Evolutionary conservation across 2,888 invertebrate species (phyloP), one percentile per base, ranked within the genome.

Genomic region (Cerceris ruficornis): DNA sequence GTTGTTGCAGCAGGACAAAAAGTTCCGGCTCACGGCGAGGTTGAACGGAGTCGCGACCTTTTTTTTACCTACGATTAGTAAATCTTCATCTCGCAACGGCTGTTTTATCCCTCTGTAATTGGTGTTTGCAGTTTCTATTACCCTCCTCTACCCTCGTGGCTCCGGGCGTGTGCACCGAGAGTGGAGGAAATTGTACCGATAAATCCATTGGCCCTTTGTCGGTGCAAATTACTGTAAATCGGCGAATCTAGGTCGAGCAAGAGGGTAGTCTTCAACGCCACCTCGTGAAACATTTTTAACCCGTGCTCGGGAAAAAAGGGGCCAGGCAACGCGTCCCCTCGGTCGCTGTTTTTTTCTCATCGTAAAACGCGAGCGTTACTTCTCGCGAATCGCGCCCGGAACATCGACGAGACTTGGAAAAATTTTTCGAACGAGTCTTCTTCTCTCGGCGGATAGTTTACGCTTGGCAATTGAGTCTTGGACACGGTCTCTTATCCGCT

Each of bases 161-260:
- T 55, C 1, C 9, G 13, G 55, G 15, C 17, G 55, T 28, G 13
- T 28, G 55, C 28, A 55, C 17, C 13, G 1, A 55, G 28, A n/a
- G 52, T 2, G 7, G 17, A 55, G 55, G 7, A 55, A 55, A 55
- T 55, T 55, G 55, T 55, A 55, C 41, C 55, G 13, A 55, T 55
- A 55, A 55, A 55, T 55, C 28, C 17, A 55, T 55, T 55, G 55
- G 9, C 28, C 28, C 28, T 55, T 55, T 55, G 55, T 28, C 55
- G 9, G 55, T 2, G 8, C 8, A 28, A 55, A 55, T 13, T 6
- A 17, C 55, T 17, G 28, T 17, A 17, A 55, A 55, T 55, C 28
- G 55, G 6, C 55, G 55, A 15, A 28, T 28, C 17, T 52, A 28
- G 17, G 55, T 11, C 55, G 55, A 55, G 28, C 9, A 55, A 55